Percentiles rank a stretch among this genome's conserved stretches.
Conservation (phyloP, 1,140 invertebrate genomes). For the Agraylea sexmaculata region DNA sequence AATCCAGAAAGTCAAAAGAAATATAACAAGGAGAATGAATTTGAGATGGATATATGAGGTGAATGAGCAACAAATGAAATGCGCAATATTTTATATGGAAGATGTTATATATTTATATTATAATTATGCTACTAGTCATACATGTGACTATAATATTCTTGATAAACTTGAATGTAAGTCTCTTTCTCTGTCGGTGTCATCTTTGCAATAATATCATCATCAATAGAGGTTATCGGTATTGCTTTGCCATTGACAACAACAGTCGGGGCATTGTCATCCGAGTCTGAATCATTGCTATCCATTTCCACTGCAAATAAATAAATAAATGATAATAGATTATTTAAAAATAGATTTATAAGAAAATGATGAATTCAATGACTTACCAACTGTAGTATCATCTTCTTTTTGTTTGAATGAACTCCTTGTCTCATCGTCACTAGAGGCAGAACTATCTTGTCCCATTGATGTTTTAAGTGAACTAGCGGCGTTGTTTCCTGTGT, state of each 20-base stretch:
- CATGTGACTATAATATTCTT: conserved; percentile 84
- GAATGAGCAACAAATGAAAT: not conserved
- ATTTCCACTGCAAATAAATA: conserved; percentile 48
- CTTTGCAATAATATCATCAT: conserved; percentile 70
- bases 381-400: conserved; percentile 50
- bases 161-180: conserved; percentile 85
- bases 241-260: conserved; percentile 70
- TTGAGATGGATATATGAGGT: no score
- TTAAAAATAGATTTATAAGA: conserved; percentile 8
- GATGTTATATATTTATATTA: no score
- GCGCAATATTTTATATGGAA: not conserved
- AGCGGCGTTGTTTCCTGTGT: conserved; percentile 38
- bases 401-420: conserved; percentile 41
- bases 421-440: conserved; percentile 61
- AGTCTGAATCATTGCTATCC: conserved; percentile 71
- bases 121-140: conserved; percentile 35
- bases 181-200: conserved; percentile 92
- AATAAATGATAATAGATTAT: conserved; percentile 5
- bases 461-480: conserved; percentile 48
- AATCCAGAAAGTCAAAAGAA: no score
- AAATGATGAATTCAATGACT: conserved; percentile 20
- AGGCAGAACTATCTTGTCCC: conserved; percentile 57
- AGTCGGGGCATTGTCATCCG: conserved; percentile 71
- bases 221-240: conserved; percentile 56
- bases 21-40: no score